Evolutionary conservation across 2,888 invertebrate genomes (phyloP), one percentile per base, ranked within the genome.

Genomic region (Ceramica pisi): DNA sequence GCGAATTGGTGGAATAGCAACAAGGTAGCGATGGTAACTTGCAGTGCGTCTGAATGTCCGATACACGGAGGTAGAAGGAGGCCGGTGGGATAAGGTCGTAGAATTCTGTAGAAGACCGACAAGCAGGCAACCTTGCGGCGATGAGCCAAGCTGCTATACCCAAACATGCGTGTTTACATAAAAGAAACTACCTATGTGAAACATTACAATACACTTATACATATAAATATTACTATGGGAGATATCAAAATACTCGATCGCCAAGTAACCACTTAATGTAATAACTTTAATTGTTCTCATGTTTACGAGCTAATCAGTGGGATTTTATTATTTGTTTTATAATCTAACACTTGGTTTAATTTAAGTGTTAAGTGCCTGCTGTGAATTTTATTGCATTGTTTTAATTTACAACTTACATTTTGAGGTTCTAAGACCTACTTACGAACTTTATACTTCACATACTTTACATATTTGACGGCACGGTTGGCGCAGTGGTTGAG

Each of bases 201-300:
- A 46, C 6, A 19, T 4, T 41, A 41, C 3, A 16, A 19, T 46
- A 19, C 19, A 14, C 16, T 1, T 44, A 44, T 12, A 12, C 2
- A 12, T n/a, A n/a, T 48, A 14, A 14, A 56, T 7, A 56, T 35
- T n/a, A n/a, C 31, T 35, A 56, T 38, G n/a, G 46, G 51, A 6
- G 14, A 21, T 51, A 46, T 31, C 26, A 26, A 26, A 26, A 48
- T 48, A 53, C 38, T 48, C 38, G 9, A 64, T 64, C 21, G 38
- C 0, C n/a, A n/a, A 46, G 35, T 41, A 16, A 4, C 14, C 38
- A 53, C 35, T 38, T 26, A 8, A 44, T 41, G 46, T 71, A 31
- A 67, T 69, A 38, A 69, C 35, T n/a, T 59, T 69, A 60, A 75
- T 77, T 35, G 48, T 26, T 48, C 19, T 44, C 48, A 51, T 50